A percentile compares a stretch with the other conserved stretches of the same genome.
phyloP scores from a whole-genome alignment of 2,113 vertebrate species.

The Hippocampus comes region DNA sequence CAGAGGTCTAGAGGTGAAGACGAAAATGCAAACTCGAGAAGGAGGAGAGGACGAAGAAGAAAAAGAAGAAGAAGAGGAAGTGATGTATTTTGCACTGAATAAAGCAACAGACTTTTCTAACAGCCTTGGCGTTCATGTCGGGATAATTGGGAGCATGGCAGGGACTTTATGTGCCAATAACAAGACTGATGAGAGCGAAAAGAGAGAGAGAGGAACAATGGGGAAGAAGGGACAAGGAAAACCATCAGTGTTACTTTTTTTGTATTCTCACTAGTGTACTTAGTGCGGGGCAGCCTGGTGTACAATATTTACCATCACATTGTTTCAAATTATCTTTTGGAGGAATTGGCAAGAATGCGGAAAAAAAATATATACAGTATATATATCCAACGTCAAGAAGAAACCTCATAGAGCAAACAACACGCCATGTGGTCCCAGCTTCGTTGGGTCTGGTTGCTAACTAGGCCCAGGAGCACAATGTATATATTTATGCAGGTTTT shows the following conservation, averaged over 20 bases:
- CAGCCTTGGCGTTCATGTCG: conserved; percentile 86
- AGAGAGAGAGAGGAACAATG: conserved; percentile 47
- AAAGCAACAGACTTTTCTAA: conserved; percentile 83
- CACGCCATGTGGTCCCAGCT: conserved; percentile 96
- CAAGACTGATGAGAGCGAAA: conserved; percentile 58
- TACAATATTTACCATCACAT: conserved; percentile 97
- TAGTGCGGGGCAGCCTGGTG: conserved; percentile 94
- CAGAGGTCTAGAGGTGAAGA: conserved; percentile 83
- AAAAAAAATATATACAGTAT: conserved; percentile 57
- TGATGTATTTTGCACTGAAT: conserved; percentile 87
- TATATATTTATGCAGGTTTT: conserved; percentile 99
- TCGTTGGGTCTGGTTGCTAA: conserved; percentile 93
- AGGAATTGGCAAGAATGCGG: conserved; percentile 78
- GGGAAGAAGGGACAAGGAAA: conserved; percentile 42
- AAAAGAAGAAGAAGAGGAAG: conserved; percentile 5
- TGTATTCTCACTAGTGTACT: conserved; percentile 88
- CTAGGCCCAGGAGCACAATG: conserved; percentile 99
- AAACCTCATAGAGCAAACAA: conserved; percentile 89
- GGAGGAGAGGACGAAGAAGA: conserved; percentile 20
- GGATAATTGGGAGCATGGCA: conserved; percentile 83
- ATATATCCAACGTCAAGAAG: conserved; percentile 91
- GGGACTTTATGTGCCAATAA: conserved; percentile 87
- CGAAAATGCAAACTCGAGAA: conserved; percentile 55
- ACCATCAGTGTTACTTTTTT: conserved; percentile 84
- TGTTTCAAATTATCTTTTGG: conserved; percentile 96